phyloP scores from a whole-genome alignment of 2,113 vertebrate genomes.

The Rallus limicola region DNA sequence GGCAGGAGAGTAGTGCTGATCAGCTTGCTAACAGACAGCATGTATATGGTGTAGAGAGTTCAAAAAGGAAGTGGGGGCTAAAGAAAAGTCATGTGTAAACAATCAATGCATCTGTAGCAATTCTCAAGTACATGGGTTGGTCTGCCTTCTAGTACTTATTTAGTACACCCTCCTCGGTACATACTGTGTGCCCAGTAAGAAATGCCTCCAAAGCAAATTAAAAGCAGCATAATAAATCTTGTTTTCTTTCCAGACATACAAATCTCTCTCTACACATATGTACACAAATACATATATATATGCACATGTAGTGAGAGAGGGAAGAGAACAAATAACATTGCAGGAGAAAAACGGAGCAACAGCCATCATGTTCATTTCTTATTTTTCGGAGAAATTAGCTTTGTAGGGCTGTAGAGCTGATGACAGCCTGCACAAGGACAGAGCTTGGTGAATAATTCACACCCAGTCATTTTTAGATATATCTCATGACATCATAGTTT shows the following conservation, averaged over 20 bases:
- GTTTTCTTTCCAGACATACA: not conserved
- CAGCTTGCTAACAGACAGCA: not conserved
- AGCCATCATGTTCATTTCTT: not conserved
- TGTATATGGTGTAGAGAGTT: not conserved
- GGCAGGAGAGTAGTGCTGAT: not conserved
- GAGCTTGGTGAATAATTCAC: not conserved
- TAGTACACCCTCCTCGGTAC: not conserved
- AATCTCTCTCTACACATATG: not conserved
- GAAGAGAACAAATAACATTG: not conserved
- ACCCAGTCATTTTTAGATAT: not conserved
- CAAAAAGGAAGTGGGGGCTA: rapidly evolving
- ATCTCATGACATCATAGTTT: not conserved
- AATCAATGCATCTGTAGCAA: conserved; percentile 11
- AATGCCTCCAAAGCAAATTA: not conserved
- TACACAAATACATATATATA: not conserved
- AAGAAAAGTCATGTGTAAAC: not conserved
- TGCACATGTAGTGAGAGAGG: not conserved
- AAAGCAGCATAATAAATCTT: not conserved
- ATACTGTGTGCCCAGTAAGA: not conserved
- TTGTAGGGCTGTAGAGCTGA: not conserved
- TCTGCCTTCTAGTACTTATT: conserved; percentile 33
- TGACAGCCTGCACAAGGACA: not conserved
- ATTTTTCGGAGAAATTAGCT: not conserved
- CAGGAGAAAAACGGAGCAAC: not conserved
- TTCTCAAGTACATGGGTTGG: not conserved